A percentile compares a stretch with the other conserved stretches of the same genome.
These are phyloP conservation scores for Limnephilus auricula DNA, from an alignment of 2,888 invertebrate species.

Conservation along the genomic window DNA sequence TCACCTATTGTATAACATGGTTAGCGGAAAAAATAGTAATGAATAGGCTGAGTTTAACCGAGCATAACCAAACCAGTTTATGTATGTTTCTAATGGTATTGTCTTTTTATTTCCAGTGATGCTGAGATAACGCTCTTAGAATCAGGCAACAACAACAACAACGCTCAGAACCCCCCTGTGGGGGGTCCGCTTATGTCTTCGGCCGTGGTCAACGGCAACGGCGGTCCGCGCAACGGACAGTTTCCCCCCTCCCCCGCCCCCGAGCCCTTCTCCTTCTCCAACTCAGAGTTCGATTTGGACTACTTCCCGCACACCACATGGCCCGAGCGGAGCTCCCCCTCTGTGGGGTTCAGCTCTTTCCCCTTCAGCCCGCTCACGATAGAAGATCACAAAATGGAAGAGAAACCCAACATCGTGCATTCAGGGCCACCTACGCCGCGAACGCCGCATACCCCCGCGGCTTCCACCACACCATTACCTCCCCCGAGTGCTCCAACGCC, in stretches of 20 bases:
- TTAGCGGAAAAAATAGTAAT: background rate
- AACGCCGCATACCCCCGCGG: conserved; percentile 70
- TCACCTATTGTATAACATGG: background rate
- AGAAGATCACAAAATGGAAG: conserved; percentile 77
- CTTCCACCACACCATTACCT: conserved; percentile 69
- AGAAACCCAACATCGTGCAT: conserved; percentile 69
- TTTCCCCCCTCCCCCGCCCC: conserved; percentile 75
- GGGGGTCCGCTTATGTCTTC: conserved; percentile 87
- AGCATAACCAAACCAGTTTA: background rate
- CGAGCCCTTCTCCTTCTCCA: conserved; percentile 71
- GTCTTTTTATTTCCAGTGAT: conserved; percentile 56
- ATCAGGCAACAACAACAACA: conserved; percentile 69
- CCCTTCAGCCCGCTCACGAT: conserved; percentile 80
- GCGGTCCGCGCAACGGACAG: conserved; percentile 72
- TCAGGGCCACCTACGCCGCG: conserved; percentile 69
- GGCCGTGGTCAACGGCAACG: conserved; percentile 82
- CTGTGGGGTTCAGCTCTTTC: conserved; percentile 76
- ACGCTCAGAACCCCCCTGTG: conserved; percentile 71
- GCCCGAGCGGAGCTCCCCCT: conserved; percentile 71
- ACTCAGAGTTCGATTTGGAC: conserved; percentile 83
- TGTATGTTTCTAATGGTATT: background rate
- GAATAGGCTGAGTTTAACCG: background rate
- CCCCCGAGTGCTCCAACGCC: conserved; percentile 68
- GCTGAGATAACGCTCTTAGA: conserved; percentile 72
- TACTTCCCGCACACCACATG: conserved; percentile 82